Evolutionary conservation across 2,888 invertebrate genomes (phyloP).

Genomic region (Acronicta leporina): DNA sequence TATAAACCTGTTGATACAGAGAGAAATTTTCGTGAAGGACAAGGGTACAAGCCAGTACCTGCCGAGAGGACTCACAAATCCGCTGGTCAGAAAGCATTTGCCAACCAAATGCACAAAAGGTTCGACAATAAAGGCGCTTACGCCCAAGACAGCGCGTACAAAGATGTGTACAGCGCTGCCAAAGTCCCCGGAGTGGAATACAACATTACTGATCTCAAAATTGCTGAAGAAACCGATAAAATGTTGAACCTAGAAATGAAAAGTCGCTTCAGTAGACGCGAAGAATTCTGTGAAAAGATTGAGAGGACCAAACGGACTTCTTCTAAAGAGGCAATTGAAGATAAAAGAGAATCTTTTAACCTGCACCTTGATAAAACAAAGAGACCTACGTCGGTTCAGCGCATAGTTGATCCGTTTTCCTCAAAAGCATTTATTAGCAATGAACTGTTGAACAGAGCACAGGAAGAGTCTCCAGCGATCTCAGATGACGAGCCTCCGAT

Average conservation of each 20-base stretch:
- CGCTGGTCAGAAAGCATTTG: constrained; percentile 84
- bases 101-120: constrained; percentile 86
- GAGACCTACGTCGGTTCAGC: constrained; percentile 78
- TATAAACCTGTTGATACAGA: constrained; percentile 79
- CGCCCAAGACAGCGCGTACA: constrained; percentile 83
- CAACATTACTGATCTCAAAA: constrained; percentile 85
- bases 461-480: constrained; percentile 74
- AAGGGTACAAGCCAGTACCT: constrained; percentile 78
- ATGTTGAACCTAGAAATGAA: constrained; percentile 83
- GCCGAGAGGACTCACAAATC: constrained; percentile 83
- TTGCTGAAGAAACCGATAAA: constrained; percentile 85
- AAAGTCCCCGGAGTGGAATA: constrained; percentile 85
- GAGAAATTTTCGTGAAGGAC: constrained; percentile 70
- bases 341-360: constrained; percentile 76
- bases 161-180: constrained; percentile 84
- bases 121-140: constrained; percentile 87
- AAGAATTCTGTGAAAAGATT: constrained; percentile 77
- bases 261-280: constrained; percentile 77
- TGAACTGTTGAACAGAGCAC: constrained; percentile 71
- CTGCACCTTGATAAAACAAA: constrained; percentile 77
- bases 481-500: constrained; percentile 78
- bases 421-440: constrained; percentile 83
- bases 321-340: constrained; percentile 80
- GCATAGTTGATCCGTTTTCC: constrained; percentile 77
- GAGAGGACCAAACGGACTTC: constrained; percentile 74